Base-by-base conservation (phyloP, 2,888 invertebrate genomes). In the Saturnia pavonia region DNA sequence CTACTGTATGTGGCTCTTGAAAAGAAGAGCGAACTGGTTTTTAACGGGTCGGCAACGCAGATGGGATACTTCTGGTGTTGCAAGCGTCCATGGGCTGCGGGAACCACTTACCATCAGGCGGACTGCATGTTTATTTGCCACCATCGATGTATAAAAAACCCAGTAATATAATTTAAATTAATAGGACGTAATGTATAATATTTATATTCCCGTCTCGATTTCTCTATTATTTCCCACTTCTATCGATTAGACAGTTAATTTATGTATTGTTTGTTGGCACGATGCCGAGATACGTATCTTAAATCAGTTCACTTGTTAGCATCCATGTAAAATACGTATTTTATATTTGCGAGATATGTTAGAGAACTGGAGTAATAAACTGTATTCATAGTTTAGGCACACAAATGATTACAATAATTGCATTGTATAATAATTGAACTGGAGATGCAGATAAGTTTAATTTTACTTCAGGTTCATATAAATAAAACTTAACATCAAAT, bases 241-340 rank as follows among this genome's bases (percentile, higher is more conserved):
- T 54, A 69, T 69, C 69, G 57, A 57, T 68, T 68, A 68, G 48
- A 60, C 57, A 60, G 57, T 68, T 48, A 45, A 34, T 67, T 68
- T 71, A 68, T 71, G 54, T 68, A 25, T 43, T 63, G 43, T 22
- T 54, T 63, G n/a, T 71, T 71, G 71, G 71, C 68, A 22, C 65
- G 27, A 12, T 43, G 71, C 71, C 71, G 69, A 65, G 19, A 60
- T 51, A 69, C 27, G 42, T 69, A 40, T 66, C 25, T 45, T 40
- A 25, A 34, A 48, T 57, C 42, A 43, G 54, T 60, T 69, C 60
- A 25, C 68, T 27, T 27, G 68, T 65, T 73, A 70, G 67, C 66
- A 48, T 71, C 65, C 48, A 69, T 71, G 69, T 69, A 73, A 71
- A 73, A 72, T 70, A 12, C 2, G 6, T 34, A 34, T 34, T 34